These are phyloP conservation scores for Fringilla coelebs DNA, from an alignment of 2,797 vertebrate genomes.

Conservation along the genomic window DNA sequence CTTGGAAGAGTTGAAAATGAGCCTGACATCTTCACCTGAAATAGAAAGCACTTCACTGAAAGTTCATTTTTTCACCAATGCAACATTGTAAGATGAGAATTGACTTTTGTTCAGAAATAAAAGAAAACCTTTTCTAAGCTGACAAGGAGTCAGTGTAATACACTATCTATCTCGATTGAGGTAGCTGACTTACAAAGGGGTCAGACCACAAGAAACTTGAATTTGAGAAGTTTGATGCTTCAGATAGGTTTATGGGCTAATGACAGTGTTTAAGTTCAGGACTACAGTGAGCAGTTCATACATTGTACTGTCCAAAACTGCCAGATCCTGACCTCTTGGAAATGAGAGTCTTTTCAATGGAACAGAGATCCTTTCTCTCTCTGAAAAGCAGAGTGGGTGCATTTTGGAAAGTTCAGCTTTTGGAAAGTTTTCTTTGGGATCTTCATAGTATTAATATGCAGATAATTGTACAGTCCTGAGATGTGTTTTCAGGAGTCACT, in stretches of 20 bases:
- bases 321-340: neutral
- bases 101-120: neutral
- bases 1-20: conserved; percentile 10
- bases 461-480: neutral
- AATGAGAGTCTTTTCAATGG: neutral
- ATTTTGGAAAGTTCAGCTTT: neutral
- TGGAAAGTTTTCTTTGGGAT: neutral
- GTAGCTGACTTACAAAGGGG: accelerated
- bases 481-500: neutral
- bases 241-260: neutral
- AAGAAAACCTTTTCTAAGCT: neutral
- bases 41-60: neutral
- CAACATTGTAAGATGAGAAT: neutral
- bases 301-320: neutral
- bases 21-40: neutral
- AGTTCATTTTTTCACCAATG: neutral
- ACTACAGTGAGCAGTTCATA: neutral
- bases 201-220: neutral
- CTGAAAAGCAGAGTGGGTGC: neutral
- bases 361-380: neutral
- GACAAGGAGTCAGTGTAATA: neutral
- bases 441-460: neutral
- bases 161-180: accelerated
- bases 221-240: neutral
- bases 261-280: neutral